Percentiles rank a stretch among this genome's conserved stretches.
phyloP scores from a whole-genome alignment of 2,113 vertebrate species.

The Platanista minor region DNA sequence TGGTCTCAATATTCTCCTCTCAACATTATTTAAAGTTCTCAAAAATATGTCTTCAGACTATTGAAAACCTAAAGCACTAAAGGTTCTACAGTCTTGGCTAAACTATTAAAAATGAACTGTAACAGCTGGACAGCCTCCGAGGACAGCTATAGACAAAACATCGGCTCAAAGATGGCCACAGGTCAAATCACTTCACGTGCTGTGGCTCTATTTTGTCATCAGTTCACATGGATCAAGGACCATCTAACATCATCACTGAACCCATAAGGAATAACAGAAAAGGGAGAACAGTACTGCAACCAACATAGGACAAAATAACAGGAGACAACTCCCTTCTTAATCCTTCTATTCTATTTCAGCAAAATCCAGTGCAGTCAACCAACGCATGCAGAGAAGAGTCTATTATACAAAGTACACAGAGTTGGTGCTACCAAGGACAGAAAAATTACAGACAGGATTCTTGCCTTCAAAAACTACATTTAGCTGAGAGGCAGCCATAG shows the following conservation, averaged over 20 bases:
- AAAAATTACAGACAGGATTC: background rate
- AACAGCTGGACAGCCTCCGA: background rate
- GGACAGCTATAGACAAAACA: constrained; percentile 23
- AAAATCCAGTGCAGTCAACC: constrained; percentile 20
- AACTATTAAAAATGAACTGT: constrained; percentile 34
- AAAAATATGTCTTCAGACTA: background rate
- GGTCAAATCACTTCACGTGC: background rate
- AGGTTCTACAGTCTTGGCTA: background rate
- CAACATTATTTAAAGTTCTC: background rate
- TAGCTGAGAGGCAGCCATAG: background rate
- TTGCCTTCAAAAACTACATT: background rate
- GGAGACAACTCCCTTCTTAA: background rate
- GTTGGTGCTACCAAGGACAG: background rate
- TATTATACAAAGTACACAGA: background rate
- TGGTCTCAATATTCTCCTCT: background rate
- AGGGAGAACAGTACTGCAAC: background rate
- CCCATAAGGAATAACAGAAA: background rate
- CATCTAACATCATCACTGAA: background rate
- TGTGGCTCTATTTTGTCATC: background rate
- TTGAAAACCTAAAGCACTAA: background rate
- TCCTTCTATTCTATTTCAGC: background rate
- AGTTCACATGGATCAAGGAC: constrained; percentile 32
- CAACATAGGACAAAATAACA: background rate
- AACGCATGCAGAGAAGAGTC: background rate
- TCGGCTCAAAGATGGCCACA: background rate